Conservation (phyloP, 2,113 vertebrate species). For the Poicephalus gulielmi region DNA sequence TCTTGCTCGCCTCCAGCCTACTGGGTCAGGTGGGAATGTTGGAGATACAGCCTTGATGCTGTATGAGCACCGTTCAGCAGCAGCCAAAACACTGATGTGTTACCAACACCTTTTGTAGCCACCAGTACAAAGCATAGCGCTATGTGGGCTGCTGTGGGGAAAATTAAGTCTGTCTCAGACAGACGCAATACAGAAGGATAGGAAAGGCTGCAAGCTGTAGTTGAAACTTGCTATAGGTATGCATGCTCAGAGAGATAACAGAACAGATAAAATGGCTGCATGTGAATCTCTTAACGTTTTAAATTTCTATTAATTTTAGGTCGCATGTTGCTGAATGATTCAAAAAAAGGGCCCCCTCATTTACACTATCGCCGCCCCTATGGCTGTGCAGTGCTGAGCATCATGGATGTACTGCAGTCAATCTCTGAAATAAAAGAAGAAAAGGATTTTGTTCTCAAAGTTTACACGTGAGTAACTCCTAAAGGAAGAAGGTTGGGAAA, state of each 20-base stretch:
- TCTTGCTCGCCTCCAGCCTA: neutral
- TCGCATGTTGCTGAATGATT: constrained; percentile 94
- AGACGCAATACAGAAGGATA: neutral
- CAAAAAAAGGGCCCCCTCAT: constrained; percentile 92
- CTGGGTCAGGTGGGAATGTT: neutral
- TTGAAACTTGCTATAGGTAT: neutral
- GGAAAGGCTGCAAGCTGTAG: neutral
- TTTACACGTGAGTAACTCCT: constrained; percentile 90
- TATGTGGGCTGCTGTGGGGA: neutral
- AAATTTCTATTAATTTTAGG: constrained; percentile 66
- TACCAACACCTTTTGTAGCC: neutral
- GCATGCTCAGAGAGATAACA: neutral
- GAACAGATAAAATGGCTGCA: neutral
- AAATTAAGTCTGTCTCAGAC: neutral
- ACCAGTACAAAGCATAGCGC: neutral
- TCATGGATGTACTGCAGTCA: constrained; percentile 91
- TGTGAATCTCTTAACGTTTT: neutral
- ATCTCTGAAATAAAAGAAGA: constrained; percentile 94
- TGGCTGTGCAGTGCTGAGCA: constrained; percentile 90
- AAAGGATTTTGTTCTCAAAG: constrained; percentile 97
- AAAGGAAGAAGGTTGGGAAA: neutral
- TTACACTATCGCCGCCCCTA: constrained; percentile 91
- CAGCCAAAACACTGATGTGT: neutral
- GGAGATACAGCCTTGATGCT: neutral
- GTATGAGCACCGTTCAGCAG: neutral